Base-by-base conservation (phyloP, 2,888 invertebrate species). In the Ctenicera cuprea region DNA sequence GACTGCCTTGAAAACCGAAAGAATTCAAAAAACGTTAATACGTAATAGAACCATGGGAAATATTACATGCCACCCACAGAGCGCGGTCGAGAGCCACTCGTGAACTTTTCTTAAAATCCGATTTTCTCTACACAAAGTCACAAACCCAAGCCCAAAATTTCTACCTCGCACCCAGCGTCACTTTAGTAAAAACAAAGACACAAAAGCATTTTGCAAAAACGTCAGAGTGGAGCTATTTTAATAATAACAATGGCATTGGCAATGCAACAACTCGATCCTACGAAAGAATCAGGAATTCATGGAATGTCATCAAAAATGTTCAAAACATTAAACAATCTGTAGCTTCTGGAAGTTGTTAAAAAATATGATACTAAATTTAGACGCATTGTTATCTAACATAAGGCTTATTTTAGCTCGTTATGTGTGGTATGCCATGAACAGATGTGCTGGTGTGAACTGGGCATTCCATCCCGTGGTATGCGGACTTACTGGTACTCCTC, bases 381-480 rank as follows among this genome's bases (percentile, higher is more conserved):
- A 66, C 69, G 41, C 75, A 73, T 76, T 70, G 76, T 73, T 73
- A 76, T 76, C 71, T 70, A 76, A 76, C 73, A 70, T 73, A 76
- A 76, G 73, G 71, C 70, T 71, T 73, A 73, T 69, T 76, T 76
- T 74, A 69, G 74, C 61, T 71, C 62, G 69, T 54, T 61, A 71
- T 64, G 64, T 68, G 68, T 65, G 73, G 66, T 71, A 73, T 73
- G 71, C 52, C 48, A 43, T 26, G 66, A 76, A 76, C 80, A 80
- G 80, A 80, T 82, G 81, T 80, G 80, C 78, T 78, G 80, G 83
- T 80, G 82, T 81, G 82, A 83, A 82, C 79, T 78, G 78, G 79
- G 83, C 80, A 83, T 82, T 82, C 81, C 81, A 75, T 73, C 77
- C 77, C 76, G 73, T 81, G 83, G 83, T 79, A 82, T 83, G 82